Evolutionary conservation across 1,140 invertebrate genomes (phyloP).

Genomic region (Psilanteris sp.): DNA sequence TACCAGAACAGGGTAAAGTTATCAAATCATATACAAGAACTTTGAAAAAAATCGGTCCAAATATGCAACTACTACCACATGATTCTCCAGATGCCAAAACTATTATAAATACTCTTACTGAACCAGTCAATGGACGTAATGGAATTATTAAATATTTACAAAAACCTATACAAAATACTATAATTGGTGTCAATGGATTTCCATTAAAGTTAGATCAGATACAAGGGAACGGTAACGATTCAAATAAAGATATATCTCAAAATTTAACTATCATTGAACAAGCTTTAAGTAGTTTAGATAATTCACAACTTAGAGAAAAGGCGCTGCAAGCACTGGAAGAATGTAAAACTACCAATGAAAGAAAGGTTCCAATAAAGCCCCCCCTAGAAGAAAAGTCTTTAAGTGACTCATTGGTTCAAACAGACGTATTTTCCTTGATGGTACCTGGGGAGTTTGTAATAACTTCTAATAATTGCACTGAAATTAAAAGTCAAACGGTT

Average conservation of each 20-base stretch:
- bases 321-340: constrained; percentile 19
- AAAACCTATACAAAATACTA: not conserved
- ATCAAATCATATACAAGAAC: constrained; percentile 43
- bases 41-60: constrained; percentile 34
- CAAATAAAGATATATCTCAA: not conserved
- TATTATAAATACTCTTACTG: not conserved
- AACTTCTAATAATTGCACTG: not conserved
- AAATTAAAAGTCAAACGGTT: not conserved
- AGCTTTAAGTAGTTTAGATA: constrained; percentile 7
- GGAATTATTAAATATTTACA: not conserved
- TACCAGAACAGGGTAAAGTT: constrained; percentile 4
- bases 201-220: not conserved
- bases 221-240: not conserved
- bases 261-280: constrained; percentile 32
- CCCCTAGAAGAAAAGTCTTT: not conserved
- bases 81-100: constrained; percentile 36
- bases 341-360: constrained; percentile 7
- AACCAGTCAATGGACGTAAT: not conserved
- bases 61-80: constrained; percentile 29
- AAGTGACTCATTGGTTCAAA: constrained; percentile 7
- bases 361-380: not conserved
- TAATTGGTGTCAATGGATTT: not conserved
- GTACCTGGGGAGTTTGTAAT: constrained; percentile 11
- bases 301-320: not conserved
- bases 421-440: constrained; percentile 9